These are phyloP conservation scores for Priapulus caudatus DNA, from an alignment of 2,888 invertebrate genomes.

Conservation along the genomic window DNA sequence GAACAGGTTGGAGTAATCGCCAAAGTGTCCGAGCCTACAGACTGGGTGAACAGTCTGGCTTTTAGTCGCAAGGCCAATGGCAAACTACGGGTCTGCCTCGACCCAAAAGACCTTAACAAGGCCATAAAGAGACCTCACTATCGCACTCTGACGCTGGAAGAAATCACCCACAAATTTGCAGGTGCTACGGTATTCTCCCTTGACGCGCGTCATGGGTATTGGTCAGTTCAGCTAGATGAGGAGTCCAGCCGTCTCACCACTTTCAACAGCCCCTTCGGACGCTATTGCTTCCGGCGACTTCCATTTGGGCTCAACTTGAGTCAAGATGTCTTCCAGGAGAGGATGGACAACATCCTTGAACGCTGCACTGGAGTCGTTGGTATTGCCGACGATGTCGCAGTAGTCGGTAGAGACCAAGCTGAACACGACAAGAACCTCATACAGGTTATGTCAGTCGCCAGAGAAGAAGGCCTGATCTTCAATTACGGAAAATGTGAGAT, in stretches of 20 bases:
- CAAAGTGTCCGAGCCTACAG: slow-evolving; percentile 27
- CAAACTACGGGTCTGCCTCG: slow-evolving; percentile 19
- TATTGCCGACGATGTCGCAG: too few relatives aligned
- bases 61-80: slow-evolving; percentile 16
- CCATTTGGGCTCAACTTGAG: slow-evolving; percentile 22
- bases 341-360: slow-evolving; percentile 11
- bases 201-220: too few relatives aligned
- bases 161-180: too few relatives aligned
- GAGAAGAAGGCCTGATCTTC: too few relatives aligned
- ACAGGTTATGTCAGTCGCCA: too few relatives aligned
- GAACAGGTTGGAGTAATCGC: slow-evolving; percentile 25
- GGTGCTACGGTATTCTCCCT: too few relatives aligned
- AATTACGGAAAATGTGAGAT: too few relatives aligned
- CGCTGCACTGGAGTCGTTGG: slow-evolving; percentile 17
- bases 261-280: slow-evolving; percentile 25
- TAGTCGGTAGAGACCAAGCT: too few relatives aligned
- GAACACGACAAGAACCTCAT: too few relatives aligned
- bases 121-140: too few relatives aligned
- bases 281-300: slow-evolving; percentile 21
- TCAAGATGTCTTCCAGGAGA: slow-evolving; percentile 13
- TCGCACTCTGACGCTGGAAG: too few relatives aligned
- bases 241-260: slow-evolving; percentile 19
- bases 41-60: slow-evolving; percentile 33
- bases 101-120: too few relatives aligned
- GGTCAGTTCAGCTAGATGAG: slow-evolving; percentile 11